Base-by-base conservation (phyloP, 2,888 invertebrate genomes). In the Neria commutata region DNA sequence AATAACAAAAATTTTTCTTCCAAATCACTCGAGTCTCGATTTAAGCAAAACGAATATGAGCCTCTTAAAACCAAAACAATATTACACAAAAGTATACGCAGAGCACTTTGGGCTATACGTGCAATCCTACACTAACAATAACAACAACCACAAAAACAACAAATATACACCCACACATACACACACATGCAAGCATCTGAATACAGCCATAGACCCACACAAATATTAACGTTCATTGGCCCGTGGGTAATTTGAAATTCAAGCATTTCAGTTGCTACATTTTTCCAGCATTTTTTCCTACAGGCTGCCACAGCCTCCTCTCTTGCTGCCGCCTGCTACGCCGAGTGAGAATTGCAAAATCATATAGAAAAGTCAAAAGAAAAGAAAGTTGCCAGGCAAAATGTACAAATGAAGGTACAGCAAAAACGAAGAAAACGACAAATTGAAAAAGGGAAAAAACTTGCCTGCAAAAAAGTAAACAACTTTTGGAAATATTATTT, bases 231-330 rank as follows among this genome's bases (percentile, higher is more conserved):
- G 59, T 59, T 59, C 55, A 54, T 55, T 54, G 59, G 59, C 59
- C 55, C 59, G 47, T 47, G 54, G 54, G 54, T 59, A 59, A 59
- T 59, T 59, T 59, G 34, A 51, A 54, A 59, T 59, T 59, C 59
- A 51, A 55, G 55, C 59, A 55, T 51, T 58, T 52, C 46, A 46
- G 47, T 40, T 48, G 25, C 48, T 40, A 57, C 37, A 46, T 50
- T 48, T 48, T 25, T 50, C 14, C 21, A 26, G 4, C 8, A 14
- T 50, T 50, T 19, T 24, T 50, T 29, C 14, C n/a, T n/a, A n/a
- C n/a, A n/a, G n/a, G n/a, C n/a, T n/a, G n/a, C n/a, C n/a, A n/a
- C n/a, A n/a, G n/a, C n/a, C n/a, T n/a, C n/a, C n/a, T n/a, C n/a
- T n/a, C n/a, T n/a, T n/a, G n/a, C n/a, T n/a, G n/a, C n/a, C n/a